Conservation (phyloP, 2,888 invertebrate species). For the Scaeva pyrastri region DNA sequence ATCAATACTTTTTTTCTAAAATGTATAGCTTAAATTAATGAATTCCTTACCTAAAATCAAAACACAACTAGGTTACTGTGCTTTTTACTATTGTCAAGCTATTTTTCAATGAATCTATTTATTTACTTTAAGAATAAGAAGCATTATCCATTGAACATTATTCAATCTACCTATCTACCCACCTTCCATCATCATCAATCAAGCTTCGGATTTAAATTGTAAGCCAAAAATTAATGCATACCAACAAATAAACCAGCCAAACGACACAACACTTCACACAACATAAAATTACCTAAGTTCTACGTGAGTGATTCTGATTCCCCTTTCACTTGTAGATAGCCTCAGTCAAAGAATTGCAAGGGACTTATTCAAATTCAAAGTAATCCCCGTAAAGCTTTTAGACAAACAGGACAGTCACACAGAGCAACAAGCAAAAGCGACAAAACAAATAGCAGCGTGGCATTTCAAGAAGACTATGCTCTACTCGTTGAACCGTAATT, state of each 20-base stretch:
- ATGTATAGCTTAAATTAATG: no score
- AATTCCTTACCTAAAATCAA: no score
- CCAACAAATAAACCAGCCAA: slow-evolving; percentile 30
- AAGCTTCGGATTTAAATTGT: slow-evolving; percentile 1
- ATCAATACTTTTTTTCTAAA: no score
- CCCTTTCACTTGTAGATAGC: slow-evolving; percentile 54
- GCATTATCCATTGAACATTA: neutral
- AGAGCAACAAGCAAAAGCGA: neutral
- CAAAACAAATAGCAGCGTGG: neutral
- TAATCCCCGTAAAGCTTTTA: slow-evolving; percentile 13
- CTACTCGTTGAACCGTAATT: slow-evolving; percentile 29
- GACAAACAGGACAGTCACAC: neutral
- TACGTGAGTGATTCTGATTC: slow-evolving; percentile 73
- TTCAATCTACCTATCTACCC: neutral
- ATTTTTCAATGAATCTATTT: neutral
- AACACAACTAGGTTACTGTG: no score
- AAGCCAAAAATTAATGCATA: slow-evolving; percentile 49
- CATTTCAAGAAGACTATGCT: slow-evolving; percentile 7
- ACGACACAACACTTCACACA: slow-evolving; percentile 28
- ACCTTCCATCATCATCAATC: neutral
- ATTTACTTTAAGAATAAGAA: neutral
- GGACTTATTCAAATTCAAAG: slow-evolving; percentile 44
- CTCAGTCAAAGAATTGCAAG: slow-evolving; percentile 20
- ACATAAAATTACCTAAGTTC: slow-evolving; percentile 41
- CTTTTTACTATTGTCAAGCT: no score